Conservation (phyloP, 2,113 vertebrate genomes). For the Pipa parva region DNA sequence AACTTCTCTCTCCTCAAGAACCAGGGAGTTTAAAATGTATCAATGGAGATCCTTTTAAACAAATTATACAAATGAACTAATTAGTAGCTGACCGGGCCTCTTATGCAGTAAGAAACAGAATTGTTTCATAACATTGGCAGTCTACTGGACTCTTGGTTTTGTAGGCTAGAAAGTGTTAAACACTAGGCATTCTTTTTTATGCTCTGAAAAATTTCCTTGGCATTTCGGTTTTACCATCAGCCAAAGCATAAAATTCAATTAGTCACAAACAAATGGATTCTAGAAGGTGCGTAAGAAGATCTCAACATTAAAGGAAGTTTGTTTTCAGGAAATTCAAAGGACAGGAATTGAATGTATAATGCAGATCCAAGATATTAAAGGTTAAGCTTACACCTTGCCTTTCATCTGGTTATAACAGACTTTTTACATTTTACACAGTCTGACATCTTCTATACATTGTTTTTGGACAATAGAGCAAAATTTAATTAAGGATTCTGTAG, state of each 20-base stretch:
- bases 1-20: not conserved
- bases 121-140: too few species aligned
- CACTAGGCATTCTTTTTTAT: slow-evolving; percentile 35
- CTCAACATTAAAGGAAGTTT: slow-evolving; percentile 41
- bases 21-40: not conserved
- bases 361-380: slow-evolving; percentile 19
- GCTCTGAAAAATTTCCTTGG: slow-evolving; percentile 46
- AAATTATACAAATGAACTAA: too few species aligned
- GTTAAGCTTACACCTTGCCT: slow-evolving; percentile 6
- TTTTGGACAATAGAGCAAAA: too few species aligned
- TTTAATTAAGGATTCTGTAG: too few species aligned
- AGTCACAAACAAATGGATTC: slow-evolving; percentile 73
- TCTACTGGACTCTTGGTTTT: not conserved
- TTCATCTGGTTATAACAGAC: slow-evolving; percentile 4
- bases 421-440: not conserved
- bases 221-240: slow-evolving; percentile 54
- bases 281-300: slow-evolving; percentile 59
- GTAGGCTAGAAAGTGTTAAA: not conserved
- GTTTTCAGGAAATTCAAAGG: slow-evolving; percentile 51
- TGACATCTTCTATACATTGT: not conserved
- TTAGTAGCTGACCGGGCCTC: too few species aligned
- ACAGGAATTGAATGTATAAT: slow-evolving; percentile 53
- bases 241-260: slow-evolving; percentile 76
- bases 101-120: too few species aligned
- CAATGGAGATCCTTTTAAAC: too few species aligned